Conservation (phyloP, 2,888 invertebrate species). For the Eristalis pertinax region DNA sequence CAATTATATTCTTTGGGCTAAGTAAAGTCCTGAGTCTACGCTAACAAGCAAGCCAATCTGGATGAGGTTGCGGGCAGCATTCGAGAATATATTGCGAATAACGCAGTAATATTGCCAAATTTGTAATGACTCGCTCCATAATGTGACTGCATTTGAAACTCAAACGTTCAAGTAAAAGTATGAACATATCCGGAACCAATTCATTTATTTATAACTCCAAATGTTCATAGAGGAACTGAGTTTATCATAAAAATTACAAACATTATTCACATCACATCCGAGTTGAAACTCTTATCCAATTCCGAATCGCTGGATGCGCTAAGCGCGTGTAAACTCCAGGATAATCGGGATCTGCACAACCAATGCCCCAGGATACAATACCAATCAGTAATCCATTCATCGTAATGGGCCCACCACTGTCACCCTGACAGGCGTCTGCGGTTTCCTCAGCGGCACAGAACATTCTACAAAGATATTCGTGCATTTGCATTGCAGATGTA, state of each 20-base stretch:
- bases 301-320: slow-evolving; percentile 77
- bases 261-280: slow-evolving; percentile 73
- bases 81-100: no score
- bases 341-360: slow-evolving; percentile 79
- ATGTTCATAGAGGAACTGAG: no score
- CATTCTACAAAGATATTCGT: slow-evolving; percentile 75
- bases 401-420: slow-evolving; percentile 79
- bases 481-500: neutral
- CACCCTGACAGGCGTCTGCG: slow-evolving; percentile 79
- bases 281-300: slow-evolving; percentile 77
- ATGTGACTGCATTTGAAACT: no score
- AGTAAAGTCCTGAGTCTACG: no score
- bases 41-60: no score
- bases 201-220: neutral
- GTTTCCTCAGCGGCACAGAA: slow-evolving; percentile 78
- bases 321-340: slow-evolving; percentile 79
- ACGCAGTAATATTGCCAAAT: no score
- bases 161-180: no score
- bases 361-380: slow-evolving; percentile 79
- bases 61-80: no score
- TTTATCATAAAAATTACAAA: no score
- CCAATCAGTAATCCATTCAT: slow-evolving; percentile 76
- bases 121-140: no score
- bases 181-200: neutral
- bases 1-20: no score